Percentiles rank a stretch among this genome's conserved stretches.
Conservation (phyloP, 2,797 vertebrate genomes). For the Nyctalus aviator region DNA sequence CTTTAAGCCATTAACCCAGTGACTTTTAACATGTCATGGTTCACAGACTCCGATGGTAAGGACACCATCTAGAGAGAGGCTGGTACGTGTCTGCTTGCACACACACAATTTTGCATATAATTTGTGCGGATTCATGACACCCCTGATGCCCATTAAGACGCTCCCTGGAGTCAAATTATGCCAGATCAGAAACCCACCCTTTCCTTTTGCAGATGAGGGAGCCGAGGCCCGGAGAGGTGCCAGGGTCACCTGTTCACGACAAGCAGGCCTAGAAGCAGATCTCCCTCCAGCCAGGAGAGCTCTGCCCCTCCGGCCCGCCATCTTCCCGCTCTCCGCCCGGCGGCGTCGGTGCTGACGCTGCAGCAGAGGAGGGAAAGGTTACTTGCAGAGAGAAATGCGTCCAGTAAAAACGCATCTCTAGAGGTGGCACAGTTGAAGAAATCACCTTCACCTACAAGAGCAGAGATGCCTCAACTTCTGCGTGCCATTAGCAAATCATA, state of each 20-base stretch:
- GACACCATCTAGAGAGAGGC: not conserved
- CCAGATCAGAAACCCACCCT: conserved; percentile 5
- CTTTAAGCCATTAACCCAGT: not conserved
- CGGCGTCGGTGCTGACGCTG: conserved; percentile 54
- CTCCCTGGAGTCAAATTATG: not conserved
- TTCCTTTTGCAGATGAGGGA: not conserved
- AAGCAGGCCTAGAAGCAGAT: not conserved
- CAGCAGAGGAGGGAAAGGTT: conserved; percentile 69
- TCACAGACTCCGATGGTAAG: not conserved
- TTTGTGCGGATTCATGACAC: not conserved
- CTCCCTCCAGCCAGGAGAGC: not conserved
- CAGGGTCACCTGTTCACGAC: not conserved
- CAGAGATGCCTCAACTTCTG: conserved; percentile 16
- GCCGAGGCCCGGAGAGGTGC: not conserved
- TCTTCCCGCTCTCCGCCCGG: conserved; percentile 19
- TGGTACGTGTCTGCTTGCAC: not conserved
- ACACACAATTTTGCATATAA: not conserved
- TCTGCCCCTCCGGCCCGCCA: not conserved
- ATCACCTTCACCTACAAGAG: conserved; percentile 67
- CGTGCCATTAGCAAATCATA: conserved; percentile 79
- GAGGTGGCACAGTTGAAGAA: conserved; percentile 72
- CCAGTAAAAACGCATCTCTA: conserved; percentile 68
- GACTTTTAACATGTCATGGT: not conserved
- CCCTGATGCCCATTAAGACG: not conserved
- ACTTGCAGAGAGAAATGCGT: conserved; percentile 47